phyloP scores from a whole-genome alignment of 2,888 invertebrate species.

The Papilio protenor region DNA sequence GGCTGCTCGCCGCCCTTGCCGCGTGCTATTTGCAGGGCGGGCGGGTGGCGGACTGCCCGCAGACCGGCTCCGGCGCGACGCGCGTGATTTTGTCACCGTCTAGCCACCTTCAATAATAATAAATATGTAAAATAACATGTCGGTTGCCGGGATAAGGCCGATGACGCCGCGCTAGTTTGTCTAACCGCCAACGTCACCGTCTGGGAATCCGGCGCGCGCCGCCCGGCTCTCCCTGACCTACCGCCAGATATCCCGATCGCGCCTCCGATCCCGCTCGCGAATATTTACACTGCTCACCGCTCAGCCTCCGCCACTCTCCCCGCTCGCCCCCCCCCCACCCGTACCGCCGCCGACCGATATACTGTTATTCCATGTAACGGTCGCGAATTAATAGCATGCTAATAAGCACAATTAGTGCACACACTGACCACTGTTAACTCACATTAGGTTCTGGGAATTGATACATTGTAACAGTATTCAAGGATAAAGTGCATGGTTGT shows the following conservation, averaged over 20 bases:
- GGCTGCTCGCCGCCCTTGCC: constrained; percentile 42
- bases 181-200: constrained; percentile 80
- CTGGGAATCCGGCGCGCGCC: constrained; percentile 79
- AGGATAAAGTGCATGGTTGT: background rate
- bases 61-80: constrained; percentile 67
- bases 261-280: constrained; percentile 51
- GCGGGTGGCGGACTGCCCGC: constrained; percentile 57
- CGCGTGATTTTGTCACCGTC: constrained; percentile 80
- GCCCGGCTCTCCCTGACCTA: constrained; percentile 77
- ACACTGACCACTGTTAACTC: constrained; percentile 23
- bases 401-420: constrained; percentile 7
- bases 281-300: constrained; percentile 48
- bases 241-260: constrained; percentile 68
- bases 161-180: constrained; percentile 81
- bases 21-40: constrained; percentile 67
- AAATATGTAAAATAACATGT: constrained; percentile 80
- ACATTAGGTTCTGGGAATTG: constrained; percentile 19
- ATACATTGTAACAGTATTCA: background rate
- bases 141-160: constrained; percentile 75
- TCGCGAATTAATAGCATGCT: constrained; percentile 24
- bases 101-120: constrained; percentile 81
- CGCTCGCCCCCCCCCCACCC: background rate
- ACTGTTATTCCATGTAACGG: constrained; percentile 39
- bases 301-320: constrained; percentile 27
- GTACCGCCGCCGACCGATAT: constrained; percentile 23